Conservation (phyloP, 35 echinoderm and acorn worm genomes). For the Hemicentrotus pulcherrimus region DNA sequence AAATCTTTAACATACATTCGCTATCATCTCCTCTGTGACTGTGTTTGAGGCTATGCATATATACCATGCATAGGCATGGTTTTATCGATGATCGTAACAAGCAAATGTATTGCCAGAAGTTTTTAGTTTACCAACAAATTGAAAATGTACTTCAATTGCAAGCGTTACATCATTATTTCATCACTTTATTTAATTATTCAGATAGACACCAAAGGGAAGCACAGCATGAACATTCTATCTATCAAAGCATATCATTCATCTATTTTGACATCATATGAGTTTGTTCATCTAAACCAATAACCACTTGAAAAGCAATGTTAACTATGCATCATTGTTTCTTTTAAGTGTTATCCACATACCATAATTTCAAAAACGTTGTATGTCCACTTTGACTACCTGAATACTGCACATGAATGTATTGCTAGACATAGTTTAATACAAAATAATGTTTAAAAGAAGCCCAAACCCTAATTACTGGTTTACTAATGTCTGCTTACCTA, state of each 20-base stretch:
- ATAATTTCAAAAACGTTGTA: background rate
- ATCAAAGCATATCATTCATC: background rate
- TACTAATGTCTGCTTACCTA: background rate
- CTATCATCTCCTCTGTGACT: no score
- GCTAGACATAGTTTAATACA: background rate
- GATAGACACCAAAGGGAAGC: background rate
- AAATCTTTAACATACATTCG: no score
- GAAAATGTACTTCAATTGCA: background rate
- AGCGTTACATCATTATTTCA: no score
- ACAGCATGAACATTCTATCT: background rate
- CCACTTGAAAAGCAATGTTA: background rate
- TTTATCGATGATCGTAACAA: background rate
- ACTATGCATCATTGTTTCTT: background rate
- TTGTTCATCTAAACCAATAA: background rate
- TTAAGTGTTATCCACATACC: background rate
- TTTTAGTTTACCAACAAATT: background rate
- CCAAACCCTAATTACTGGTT: background rate
- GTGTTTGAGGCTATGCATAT: no score
- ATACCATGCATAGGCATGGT: no score
- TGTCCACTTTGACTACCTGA: background rate
- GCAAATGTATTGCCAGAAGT: background rate
- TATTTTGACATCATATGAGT: no score
- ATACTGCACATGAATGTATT: background rate
- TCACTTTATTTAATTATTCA: background rate
- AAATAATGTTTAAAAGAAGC: background rate